Percentiles rank a stretch among this genome's conserved stretches.
phyloP scores from a whole-genome alignment of 2,797 vertebrate species.

The Leptoclinus maculatus region DNA sequence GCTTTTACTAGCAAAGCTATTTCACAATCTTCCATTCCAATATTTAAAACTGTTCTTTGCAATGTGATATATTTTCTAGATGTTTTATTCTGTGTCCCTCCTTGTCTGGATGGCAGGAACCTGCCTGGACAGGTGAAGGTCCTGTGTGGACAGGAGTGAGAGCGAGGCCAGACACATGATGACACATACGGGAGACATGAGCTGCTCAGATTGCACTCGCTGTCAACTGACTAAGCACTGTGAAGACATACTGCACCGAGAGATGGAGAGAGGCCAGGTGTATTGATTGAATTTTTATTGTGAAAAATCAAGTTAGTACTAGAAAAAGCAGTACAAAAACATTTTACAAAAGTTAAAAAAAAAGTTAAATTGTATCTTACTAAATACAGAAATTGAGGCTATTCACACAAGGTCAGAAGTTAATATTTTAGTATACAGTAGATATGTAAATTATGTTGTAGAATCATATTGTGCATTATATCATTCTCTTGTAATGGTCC shows the following conservation, averaged over 20 bases:
- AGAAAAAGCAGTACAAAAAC: slow-evolving; percentile 43
- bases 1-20: slow-evolving; percentile 18
- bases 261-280: slow-evolving; percentile 23
- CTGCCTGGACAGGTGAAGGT: slow-evolving; percentile 54
- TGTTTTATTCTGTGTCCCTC: background rate
- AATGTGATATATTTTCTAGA: slow-evolving; percentile 15
- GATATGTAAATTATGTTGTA: background rate
- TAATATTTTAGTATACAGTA: background rate
- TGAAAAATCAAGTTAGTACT: slow-evolving; percentile 10
- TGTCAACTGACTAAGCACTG: slow-evolving; percentile 38
- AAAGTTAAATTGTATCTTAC: background rate
- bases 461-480: background rate
- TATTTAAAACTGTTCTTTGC: slow-evolving; percentile 26
- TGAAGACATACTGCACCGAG: background rate
- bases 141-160: slow-evolving; percentile 25
- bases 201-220: slow-evolving; percentile 51
- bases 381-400: background rate
- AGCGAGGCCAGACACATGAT: slow-evolving; percentile 31
- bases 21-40: slow-evolving; percentile 5
- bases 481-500: background rate
- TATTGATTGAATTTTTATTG: slow-evolving; percentile 51
- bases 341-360: slow-evolving; percentile 7
- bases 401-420: background rate
- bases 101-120: slow-evolving; percentile 31
- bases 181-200: slow-evolving; percentile 39